Percentiles rank a stretch among this genome's conserved stretches.
These are phyloP conservation scores for Drosophila saltans DNA, from an alignment of 1,140 invertebrate genomes.

Conservation along the genomic window DNA sequence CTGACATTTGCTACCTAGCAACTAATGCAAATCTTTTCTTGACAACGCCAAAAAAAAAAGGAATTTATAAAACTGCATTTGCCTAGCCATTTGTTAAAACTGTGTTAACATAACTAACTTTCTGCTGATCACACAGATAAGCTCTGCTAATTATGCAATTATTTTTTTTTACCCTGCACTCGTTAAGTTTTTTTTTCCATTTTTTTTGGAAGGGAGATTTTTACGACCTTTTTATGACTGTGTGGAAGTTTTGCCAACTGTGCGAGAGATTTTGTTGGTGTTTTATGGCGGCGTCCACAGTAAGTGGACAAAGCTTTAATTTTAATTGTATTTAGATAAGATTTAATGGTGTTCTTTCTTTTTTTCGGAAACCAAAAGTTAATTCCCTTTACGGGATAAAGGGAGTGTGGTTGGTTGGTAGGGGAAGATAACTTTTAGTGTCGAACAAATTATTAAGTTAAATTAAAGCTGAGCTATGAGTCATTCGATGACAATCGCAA, in stretches of 20 bases:
- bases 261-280: conserved; percentile 7
- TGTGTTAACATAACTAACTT: conserved; percentile 26
- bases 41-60: too few relatives aligned
- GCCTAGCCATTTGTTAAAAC: conserved; percentile 10
- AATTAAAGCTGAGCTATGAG: neutral
- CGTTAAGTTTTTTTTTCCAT: neutral
- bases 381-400: conserved; percentile 5
- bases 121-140: conserved; percentile 26
- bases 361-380: conserved; percentile 28
- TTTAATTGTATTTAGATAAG: conserved; percentile 77
- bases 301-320: conserved; percentile 59
- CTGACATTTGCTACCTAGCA: neutral
- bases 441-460: neutral
- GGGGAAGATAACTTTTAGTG: neutral
- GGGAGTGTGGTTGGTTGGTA: neutral
- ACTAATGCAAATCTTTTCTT: too few relatives aligned
- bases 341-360: conserved; percentile 46
- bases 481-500: conserved; percentile 10
- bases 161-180: conserved; percentile 26
- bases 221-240: conserved; percentile 61
- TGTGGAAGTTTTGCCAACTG: conserved; percentile 33
- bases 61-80: conserved; percentile 11
- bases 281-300: conserved; percentile 46
- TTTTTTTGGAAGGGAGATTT: conserved; percentile 18
- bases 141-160: conserved; percentile 71